Evolutionary conservation across 2,113 vertebrate genomes (phyloP).

Genomic region (Cyanoramphus novaezelandiae): DNA sequence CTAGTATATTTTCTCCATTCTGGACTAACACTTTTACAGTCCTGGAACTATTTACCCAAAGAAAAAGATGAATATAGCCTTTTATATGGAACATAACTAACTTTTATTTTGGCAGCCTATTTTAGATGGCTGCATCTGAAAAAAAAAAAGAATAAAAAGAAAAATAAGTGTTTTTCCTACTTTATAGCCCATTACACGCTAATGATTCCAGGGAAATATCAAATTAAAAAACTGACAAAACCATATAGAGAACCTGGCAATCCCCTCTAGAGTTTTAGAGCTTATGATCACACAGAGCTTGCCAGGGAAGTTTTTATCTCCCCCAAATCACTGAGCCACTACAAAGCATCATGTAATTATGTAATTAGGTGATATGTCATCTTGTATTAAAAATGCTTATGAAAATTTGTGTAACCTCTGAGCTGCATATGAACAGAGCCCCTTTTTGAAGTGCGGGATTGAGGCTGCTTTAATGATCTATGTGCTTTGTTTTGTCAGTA

Average conservation of each 20-base stretch:
- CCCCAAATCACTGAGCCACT: slow-evolving; percentile 51
- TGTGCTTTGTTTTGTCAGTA: background rate
- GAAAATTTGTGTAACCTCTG: background rate
- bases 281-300: background rate
- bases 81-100: slow-evolving; percentile 10
- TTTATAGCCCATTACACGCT: slow-evolving; percentile 26
- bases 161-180: background rate
- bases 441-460: background rate
- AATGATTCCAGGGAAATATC: slow-evolving; percentile 41
- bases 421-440: background rate
- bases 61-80: background rate
- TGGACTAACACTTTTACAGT: background rate
- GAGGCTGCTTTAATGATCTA: background rate
- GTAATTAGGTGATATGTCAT: slow-evolving; percentile 31
- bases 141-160: background rate
- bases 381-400: slow-evolving; percentile 15
- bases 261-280: slow-evolving; percentile 16
- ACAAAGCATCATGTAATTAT: slow-evolving; percentile 37
- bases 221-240: slow-evolving; percentile 42
- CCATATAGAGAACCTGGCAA: background rate
- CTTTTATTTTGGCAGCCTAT: background rate
- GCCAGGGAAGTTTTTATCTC: slow-evolving; percentile 57
- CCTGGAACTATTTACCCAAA: background rate
- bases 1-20: background rate
- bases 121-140: background rate